A percentile compares a stretch with the other conserved stretches of the same genome.
Conservation (phyloP, 1,140 invertebrate species). For the Mamestra configurata region DNA sequence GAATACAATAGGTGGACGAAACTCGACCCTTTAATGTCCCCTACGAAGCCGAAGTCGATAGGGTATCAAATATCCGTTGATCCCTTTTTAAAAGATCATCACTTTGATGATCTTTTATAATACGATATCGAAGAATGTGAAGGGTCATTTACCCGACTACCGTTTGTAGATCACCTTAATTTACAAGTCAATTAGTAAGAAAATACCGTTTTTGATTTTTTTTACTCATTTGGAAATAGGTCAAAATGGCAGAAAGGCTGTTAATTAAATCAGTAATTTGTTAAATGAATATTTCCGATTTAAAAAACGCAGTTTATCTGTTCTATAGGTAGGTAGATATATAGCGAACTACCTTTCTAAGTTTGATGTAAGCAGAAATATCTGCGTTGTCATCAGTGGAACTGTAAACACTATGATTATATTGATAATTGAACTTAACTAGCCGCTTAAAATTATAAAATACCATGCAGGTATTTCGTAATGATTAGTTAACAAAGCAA, state of each 20-base stretch:
- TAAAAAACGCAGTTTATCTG: too few relatives aligned
- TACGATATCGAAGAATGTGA: background rate
- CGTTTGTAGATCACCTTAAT: background rate
- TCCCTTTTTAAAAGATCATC: slow-evolving; percentile 11
- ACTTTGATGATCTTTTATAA: background rate
- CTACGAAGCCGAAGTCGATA: background rate
- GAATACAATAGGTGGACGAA: background rate
- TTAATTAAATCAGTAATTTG: too few relatives aligned
- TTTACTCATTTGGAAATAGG: background rate
- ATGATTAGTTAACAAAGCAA: too few relatives aligned
- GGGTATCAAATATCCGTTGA: slow-evolving; percentile 10
- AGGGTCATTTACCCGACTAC: background rate
- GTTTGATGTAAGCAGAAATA: too few relatives aligned
- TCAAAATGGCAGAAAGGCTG: background rate
- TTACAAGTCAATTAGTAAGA: slow-evolving; percentile 1
- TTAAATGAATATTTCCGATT: background rate
- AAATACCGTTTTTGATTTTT: background rate
- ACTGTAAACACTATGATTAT: too few relatives aligned
- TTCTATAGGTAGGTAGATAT: too few relatives aligned
- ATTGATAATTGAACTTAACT: background rate
- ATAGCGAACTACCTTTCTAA: too few relatives aligned
- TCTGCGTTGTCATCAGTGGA: too few relatives aligned
- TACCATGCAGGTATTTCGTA: too few relatives aligned
- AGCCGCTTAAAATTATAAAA: background rate
- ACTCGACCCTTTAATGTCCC: background rate